Evolutionary conservation across 2,888 invertebrate species (phyloP).

Genomic region (Drosophila vallismaia): DNA sequence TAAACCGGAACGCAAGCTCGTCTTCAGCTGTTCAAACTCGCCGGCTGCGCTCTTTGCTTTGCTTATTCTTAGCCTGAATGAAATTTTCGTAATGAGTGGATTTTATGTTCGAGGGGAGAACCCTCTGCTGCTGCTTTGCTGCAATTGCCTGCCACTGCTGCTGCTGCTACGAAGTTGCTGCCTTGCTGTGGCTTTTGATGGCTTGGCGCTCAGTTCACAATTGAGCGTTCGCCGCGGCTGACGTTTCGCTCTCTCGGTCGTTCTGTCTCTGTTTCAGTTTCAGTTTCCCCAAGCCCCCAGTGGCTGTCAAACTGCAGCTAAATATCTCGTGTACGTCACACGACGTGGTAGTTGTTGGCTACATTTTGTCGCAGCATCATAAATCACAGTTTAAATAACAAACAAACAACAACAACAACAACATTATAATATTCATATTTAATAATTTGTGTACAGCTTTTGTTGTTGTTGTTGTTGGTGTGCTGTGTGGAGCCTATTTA

Average conservation of each 20-base stretch:
- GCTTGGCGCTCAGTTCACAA: constrained; percentile 59
- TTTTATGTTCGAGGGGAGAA: constrained; percentile 31
- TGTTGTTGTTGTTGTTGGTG: constrained; percentile 46
- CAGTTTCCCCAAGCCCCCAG: constrained; percentile 11
- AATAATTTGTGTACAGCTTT: constrained; percentile 52
- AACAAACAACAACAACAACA: constrained; percentile 44
- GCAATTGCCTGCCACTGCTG: constrained; percentile 12
- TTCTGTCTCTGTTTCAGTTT: constrained; percentile 18
- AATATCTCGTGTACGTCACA: constrained; percentile 46
- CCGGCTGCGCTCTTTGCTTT: constrained; percentile 62
- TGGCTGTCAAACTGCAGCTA: constrained; percentile 31
- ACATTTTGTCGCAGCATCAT: constrained; percentile 74
- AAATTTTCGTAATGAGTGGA: constrained; percentile 56
- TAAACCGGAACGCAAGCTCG: constrained; percentile 39
- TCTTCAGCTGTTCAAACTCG: constrained; percentile 49
- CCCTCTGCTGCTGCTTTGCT: constrained; percentile 39
- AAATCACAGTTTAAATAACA: constrained; percentile 71
- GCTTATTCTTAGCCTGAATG: constrained; percentile 55
- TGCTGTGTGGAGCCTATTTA: constrained; percentile 22
- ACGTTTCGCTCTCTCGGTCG: constrained; percentile 27
- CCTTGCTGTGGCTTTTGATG: constrained; percentile 7
- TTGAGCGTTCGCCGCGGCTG: constrained; percentile 67
- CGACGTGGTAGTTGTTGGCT: constrained; percentile 55
- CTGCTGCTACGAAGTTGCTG: constrained; percentile 24
- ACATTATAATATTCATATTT: constrained; percentile 57